Percentiles rank a stretch among this genome's conserved stretches.
These are phyloP conservation scores for Neoaliturus tenellus DNA, from an alignment of 2,888 invertebrate species.

Conservation along the genomic window DNA sequence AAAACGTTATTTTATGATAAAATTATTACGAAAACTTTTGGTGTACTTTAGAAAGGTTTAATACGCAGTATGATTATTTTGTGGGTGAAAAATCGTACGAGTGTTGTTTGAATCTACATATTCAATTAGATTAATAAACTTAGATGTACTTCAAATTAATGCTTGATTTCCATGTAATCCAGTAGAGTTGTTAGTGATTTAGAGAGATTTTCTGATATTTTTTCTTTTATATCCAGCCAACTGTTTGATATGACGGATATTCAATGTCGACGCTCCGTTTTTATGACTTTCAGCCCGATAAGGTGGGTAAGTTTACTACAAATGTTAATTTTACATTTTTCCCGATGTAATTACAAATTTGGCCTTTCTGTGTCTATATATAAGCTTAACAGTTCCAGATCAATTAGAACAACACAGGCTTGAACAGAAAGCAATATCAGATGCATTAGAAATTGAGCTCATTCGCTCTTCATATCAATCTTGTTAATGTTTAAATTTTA, in stretches of 20 bases:
- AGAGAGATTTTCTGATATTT: background rate
- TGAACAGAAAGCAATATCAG: constrained; percentile 44
- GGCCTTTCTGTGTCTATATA: constrained; percentile 35
- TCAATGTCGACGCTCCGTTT: background rate
- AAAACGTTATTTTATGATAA: background rate
- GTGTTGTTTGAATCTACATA: background rate
- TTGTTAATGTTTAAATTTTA: constrained; percentile 29
- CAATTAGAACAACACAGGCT: constrained; percentile 27
- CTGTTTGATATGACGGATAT: background rate
- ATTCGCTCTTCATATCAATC: constrained; percentile 10
- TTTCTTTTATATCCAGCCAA: background rate
- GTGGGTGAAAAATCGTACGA: background rate
- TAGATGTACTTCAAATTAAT: background rate
- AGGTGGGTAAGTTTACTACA: background rate
- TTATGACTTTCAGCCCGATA: background rate
- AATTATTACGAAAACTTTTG: background rate
- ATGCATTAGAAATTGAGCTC: constrained; percentile 17
- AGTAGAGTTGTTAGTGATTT: background rate
- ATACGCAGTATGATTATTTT: background rate
- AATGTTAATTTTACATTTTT: background rate
- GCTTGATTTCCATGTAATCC: background rate
- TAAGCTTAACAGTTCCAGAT: constrained; percentile 1
- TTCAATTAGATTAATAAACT: background rate
- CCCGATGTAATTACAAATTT: background rate
- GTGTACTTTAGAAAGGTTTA: background rate